A percentile compares a stretch with the other conserved stretches of the same genome.
Evolutionary conservation across 2,797 vertebrate genomes (phyloP).

Genomic region (Corythornis leucogaster): DNA sequence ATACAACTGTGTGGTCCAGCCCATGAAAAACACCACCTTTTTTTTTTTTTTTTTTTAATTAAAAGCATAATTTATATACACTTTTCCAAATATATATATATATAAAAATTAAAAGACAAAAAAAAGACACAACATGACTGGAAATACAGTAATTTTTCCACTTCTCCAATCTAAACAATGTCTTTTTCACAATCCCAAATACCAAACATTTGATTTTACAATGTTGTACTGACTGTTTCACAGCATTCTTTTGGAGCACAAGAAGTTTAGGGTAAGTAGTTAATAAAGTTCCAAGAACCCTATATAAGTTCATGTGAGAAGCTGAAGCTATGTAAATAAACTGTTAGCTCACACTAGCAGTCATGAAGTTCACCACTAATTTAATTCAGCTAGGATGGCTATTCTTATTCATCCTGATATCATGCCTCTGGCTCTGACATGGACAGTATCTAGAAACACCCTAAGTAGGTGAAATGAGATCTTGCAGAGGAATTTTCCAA

Average conservation of each 20-base stretch:
- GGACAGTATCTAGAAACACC: not conserved
- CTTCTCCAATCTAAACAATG: not conserved
- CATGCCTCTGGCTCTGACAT: not conserved
- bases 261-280: too few relatives aligned
- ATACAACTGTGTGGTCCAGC: not conserved
- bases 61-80: not conserved
- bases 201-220: not conserved
- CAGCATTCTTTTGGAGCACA: not conserved
- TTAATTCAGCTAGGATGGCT: not conserved
- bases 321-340: not conserved
- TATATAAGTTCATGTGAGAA: not conserved
- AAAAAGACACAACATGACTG: not conserved
- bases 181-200: not conserved
- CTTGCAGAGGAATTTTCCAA: not conserved
- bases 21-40: not conserved
- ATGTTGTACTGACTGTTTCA: not conserved
- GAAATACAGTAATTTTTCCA: not conserved
- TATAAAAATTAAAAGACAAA: not conserved
- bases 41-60: not conserved
- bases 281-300: not conserved
- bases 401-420: not conserved
- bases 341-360: not conserved
- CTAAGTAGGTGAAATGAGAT: not conserved
- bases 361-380: not conserved
- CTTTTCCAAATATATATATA: not conserved